Percentiles rank a stretch among this genome's conserved stretches.
Evolutionary conservation across 2,113 vertebrate species (phyloP).

Genomic region (Coreoperca whiteheadi): DNA sequence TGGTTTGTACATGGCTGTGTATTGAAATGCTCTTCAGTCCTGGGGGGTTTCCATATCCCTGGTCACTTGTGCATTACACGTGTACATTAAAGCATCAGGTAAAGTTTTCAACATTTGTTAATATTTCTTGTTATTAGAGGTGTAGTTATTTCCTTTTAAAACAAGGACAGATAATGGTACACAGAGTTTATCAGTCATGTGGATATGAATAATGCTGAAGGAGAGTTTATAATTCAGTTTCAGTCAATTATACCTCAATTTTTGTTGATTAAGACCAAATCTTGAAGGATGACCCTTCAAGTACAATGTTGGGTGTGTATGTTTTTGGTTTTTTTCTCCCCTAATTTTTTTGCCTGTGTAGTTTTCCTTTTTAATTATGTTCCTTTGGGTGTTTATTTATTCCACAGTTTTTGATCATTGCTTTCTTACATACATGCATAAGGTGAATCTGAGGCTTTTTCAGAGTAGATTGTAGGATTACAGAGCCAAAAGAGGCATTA

Average conservation of each 20-base stretch:
- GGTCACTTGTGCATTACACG: not conserved
- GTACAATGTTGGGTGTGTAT: slow-evolving; percentile 18
- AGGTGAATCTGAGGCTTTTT: slow-evolving; percentile 29
- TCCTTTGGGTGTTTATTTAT: slow-evolving; percentile 51
- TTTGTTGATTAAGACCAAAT: slow-evolving; percentile 74
- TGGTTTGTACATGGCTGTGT: not conserved
- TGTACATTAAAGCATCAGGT: slow-evolving; percentile 2
- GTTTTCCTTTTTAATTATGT: slow-evolving; percentile 8
- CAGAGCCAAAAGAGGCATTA: slow-evolving; percentile 29
- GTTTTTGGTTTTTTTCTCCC: not conserved
- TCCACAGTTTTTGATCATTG: slow-evolving; percentile 24
- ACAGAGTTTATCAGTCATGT: slow-evolving; percentile 1
- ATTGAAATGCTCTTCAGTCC: not conserved
- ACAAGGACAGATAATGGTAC: slow-evolving; percentile 3
- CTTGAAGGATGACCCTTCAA: slow-evolving; percentile 47
- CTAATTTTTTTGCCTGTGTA: slow-evolving; percentile 15
- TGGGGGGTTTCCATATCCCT: not conserved
- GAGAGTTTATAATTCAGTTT: slow-evolving; percentile 31
- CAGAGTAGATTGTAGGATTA: not conserved
- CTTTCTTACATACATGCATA: slow-evolving; percentile 27
- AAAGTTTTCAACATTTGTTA: not conserved
- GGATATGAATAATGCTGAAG: not conserved
- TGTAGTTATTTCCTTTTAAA: slow-evolving; percentile 10
- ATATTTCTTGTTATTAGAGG: too few species aligned
- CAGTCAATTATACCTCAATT: slow-evolving; percentile 44